These are phyloP conservation scores for Caenorhabditis sp. DNA, from an alignment of 2,888 invertebrate genomes.

Conservation along the genomic window DNA sequence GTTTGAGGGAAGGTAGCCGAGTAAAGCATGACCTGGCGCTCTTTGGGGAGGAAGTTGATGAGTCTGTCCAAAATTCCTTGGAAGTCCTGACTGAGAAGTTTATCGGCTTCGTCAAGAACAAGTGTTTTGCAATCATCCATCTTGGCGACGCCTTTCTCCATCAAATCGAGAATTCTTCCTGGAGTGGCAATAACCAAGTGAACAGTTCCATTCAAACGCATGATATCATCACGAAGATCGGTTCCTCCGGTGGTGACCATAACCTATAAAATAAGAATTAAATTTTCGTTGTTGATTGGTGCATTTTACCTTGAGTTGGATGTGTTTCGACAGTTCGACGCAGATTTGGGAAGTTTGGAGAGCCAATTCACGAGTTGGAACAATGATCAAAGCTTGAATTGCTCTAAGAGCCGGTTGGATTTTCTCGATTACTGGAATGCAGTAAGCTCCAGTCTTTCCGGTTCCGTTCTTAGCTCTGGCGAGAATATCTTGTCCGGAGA, in stretches of 20 bases:
- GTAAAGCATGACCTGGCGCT: conserved; percentile 95
- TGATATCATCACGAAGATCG: conserved; percentile 90
- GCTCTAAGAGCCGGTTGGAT: conserved; percentile 81
- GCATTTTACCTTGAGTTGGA: conserved; percentile 80
- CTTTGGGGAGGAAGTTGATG: conserved; percentile 87
- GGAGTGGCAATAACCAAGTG: conserved; percentile 99
- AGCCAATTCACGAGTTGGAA: conserved; percentile 97
- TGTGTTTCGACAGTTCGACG: conserved; percentile 96
- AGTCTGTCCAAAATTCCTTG: conserved; percentile 98
- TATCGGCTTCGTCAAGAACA: conserved; percentile 98
- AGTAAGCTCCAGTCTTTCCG: conserved; percentile 98
- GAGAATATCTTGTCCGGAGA: conserved; percentile 85
- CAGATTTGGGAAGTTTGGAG: conserved; percentile 99
- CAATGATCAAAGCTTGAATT: conserved; percentile 93
- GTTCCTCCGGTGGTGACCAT: conserved; percentile 99
- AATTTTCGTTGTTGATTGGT: background rate
- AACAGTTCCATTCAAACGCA: conserved; percentile 94
- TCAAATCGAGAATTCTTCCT: conserved; percentile 97
- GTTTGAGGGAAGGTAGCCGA: conserved; percentile 98
- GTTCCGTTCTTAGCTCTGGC: conserved; percentile 99
- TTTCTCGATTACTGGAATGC: conserved; percentile 96
- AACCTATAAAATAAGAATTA: conserved; percentile 74
- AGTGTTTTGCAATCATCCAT: conserved; percentile 95
- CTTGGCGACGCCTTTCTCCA: conserved; percentile 94
- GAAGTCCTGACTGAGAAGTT: conserved; percentile 97